Base-by-base conservation (phyloP, 2,113 vertebrate genomes). In the Cephalopholis sonnerati region DNA sequence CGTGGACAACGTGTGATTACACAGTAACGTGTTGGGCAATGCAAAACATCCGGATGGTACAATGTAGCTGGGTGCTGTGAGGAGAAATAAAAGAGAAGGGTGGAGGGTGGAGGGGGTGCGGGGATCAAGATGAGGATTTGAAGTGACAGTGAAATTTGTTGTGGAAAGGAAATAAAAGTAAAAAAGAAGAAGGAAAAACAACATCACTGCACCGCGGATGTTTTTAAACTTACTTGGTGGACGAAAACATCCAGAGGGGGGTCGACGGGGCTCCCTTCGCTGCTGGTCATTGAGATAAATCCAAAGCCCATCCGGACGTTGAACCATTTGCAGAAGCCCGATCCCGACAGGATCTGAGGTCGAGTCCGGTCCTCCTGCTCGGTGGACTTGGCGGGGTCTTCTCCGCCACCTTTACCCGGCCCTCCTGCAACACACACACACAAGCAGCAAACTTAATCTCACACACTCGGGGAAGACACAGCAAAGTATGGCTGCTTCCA, bases 221-320 rank as follows among this genome's bases (percentile, higher is more conserved):
- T 76, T 50, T 36, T 36, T 41, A 48, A 64, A 95, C 98, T 99
- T 97, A 99, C 98, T 99, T 99, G 98, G 97, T 99, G 98, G 91
- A 99, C 98, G 96, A 99, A 99, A 85, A 99, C 98, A 95, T 99
- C 98, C 87, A 97, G 95, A 39, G 98, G 97, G 71, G 97, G 95
- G 79, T 99, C 98, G 90, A 99, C 95, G 82, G 96, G 96, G 92
- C 92, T 96, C 90, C 98, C 98, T 80, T 97, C 98, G 88, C 97
- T 98, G 94, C 91, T 97, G 91, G 96, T 96, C 98, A 99, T 99
- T 93, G 98, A 98, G 95, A 99, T 99, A 96, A 99, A 99, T 93
- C 98, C 98, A 92, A 99, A 99, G 79, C 98, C 98, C 98, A 99
- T 99, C 69, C 98, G 97, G 91, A 99, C 98, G 93, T 99, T 99